Evolutionary conservation across 2,797 vertebrate genomes (phyloP).

Genomic region (Helostoma temminkii): DNA sequence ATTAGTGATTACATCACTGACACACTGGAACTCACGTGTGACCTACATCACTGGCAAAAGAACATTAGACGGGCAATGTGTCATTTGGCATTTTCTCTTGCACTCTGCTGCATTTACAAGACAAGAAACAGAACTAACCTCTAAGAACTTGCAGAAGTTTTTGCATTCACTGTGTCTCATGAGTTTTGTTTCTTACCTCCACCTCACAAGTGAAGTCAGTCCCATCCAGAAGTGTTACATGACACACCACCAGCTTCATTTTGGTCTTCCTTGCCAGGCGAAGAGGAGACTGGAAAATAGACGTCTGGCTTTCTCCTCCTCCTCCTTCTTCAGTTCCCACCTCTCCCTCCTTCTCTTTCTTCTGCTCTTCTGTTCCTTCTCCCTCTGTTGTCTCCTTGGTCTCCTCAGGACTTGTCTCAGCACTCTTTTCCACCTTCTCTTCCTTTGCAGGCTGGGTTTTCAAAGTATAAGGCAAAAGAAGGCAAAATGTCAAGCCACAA

Average conservation of each 20-base stretch:
- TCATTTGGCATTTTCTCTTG: neutral
- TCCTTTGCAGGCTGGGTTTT: conserved; percentile 83
- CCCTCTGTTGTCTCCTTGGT: conserved; percentile 56
- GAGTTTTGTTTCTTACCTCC: conserved; percentile 87
- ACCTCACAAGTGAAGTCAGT: conserved; percentile 91
- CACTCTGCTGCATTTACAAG: neutral
- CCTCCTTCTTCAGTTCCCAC: conserved; percentile 59
- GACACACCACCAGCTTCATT: conserved; percentile 92
- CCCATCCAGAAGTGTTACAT: conserved; percentile 91
- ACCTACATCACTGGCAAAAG: conserved; percentile 12
- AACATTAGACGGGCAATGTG: conserved; percentile 23
- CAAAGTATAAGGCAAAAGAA: neutral
- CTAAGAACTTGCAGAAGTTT: neutral
- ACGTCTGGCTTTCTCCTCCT: conserved; percentile 79
- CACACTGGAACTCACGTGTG: conserved; percentile 47
- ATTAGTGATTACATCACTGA: conserved; percentile 72
- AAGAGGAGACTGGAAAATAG: conserved; percentile 81
- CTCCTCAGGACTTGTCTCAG: conserved; percentile 66
- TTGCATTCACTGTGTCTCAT: too few species aligned
- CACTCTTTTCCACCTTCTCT: conserved; percentile 81
- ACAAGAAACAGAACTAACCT: too few species aligned
- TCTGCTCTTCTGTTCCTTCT: conserved; percentile 47
- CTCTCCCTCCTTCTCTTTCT: conserved; percentile 51
- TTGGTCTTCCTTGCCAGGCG: conserved; percentile 88
- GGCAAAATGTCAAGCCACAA: neutral